Percentiles rank a stretch among this genome's conserved stretches.
Evolutionary conservation across 1,140 invertebrate species (phyloP).

Genomic region (Apocrypta bakeri): DNA sequence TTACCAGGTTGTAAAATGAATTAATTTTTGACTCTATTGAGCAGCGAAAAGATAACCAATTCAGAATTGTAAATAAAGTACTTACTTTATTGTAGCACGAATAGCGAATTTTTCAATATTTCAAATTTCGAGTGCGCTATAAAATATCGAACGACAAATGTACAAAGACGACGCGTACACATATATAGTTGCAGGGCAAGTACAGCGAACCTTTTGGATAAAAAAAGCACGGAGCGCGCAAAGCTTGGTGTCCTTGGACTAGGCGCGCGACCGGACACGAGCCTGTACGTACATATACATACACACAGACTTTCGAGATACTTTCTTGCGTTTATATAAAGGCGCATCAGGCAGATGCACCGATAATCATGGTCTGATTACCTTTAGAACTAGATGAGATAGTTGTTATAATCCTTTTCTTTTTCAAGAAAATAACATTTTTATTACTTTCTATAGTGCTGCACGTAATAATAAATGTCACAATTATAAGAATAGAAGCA

Average conservation of each 20-base stretch:
- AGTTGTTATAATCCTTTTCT: background rate
- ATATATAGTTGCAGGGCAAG: conserved; percentile 10
- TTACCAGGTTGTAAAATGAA: too few relatives aligned
- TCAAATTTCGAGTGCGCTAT: too few relatives aligned
- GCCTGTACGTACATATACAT: background rate
- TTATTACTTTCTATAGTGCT: too few relatives aligned
- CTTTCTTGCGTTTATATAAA: background rate
- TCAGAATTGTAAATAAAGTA: too few relatives aligned
- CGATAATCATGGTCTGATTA: background rate
- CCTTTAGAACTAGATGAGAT: background rate
- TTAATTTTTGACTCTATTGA: too few relatives aligned
- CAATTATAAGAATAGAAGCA: background rate
- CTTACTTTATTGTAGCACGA: too few relatives aligned
- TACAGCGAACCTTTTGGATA: conserved; percentile 9
- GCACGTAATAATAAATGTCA: background rate
- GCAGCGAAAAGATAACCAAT: too few relatives aligned
- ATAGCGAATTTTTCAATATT: too few relatives aligned
- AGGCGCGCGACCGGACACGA: background rate
- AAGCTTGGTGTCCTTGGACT: conserved; percentile 23
- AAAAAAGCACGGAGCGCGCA: background rate
- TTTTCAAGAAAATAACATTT: too few relatives aligned
- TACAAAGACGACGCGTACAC: background rate
- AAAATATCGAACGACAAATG: too few relatives aligned
- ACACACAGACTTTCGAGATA: background rate
- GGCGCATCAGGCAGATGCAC: background rate